phyloP scores from a whole-genome alignment of 2,797 vertebrate species.

The Meda fulgida region DNA sequence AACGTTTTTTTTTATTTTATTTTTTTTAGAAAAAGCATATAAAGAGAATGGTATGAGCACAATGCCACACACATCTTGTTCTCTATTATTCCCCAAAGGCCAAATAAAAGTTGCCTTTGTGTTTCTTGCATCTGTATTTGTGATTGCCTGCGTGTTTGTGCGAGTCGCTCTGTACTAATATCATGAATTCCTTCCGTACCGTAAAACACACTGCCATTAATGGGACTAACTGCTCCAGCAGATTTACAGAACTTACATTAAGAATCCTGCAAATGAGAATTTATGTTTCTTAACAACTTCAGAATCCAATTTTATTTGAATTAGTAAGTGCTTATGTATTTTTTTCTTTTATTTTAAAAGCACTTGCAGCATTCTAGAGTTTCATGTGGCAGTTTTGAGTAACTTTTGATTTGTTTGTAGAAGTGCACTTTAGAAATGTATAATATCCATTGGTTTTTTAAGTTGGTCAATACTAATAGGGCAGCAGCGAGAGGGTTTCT shows the following conservation, averaged over 20 bases:
- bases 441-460: background rate
- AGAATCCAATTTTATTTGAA: slow-evolving; percentile 24
- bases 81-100: slow-evolving; percentile 12
- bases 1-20: slow-evolving; percentile 20
- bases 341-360: background rate
- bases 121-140: slow-evolving; percentile 26
- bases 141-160: slow-evolving; percentile 16
- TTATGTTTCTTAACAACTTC: slow-evolving; percentile 3
- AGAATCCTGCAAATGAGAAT: slow-evolving; percentile 41
- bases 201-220: slow-evolving; percentile 26
- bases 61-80: slow-evolving; percentile 24
- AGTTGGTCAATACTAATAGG: slow-evolving; percentile 21
- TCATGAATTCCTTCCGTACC: background rate
- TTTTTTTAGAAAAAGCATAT: background rate
- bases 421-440: slow-evolving; percentile 2
- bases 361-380: slow-evolving; percentile 19
- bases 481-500: background rate
- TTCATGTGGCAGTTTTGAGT: background rate
- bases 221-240: slow-evolving; percentile 19
- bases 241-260: slow-evolving; percentile 35
- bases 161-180: background rate
- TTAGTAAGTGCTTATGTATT: background rate
- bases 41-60: slow-evolving; percentile 12
- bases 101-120: slow-evolving; percentile 15
- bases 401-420: slow-evolving; percentile 11